Percentiles rank a stretch among this genome's conserved stretches.
These are phyloP conservation scores for Muschampia plurimacula DNA, from an alignment of 2,888 invertebrate genomes.

Conservation along the genomic window DNA sequence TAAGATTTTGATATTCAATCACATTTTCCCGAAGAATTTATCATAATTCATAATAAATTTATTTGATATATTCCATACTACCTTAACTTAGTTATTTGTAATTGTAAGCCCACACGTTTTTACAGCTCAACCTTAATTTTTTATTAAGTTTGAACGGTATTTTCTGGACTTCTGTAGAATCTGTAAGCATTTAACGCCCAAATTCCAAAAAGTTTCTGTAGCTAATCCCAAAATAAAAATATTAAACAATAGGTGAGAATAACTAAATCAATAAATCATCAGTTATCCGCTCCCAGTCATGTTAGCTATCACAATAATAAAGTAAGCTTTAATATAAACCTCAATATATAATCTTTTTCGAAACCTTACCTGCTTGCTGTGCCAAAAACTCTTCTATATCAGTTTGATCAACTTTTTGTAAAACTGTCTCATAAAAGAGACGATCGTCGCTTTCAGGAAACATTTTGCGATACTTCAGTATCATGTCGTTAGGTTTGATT, in stretches of 20 bases:
- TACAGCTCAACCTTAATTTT: too few relatives aligned
- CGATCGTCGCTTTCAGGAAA: slow-evolving; percentile 38
- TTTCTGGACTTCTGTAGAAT: too few relatives aligned
- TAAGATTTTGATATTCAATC: too few relatives aligned
- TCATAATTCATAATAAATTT: too few relatives aligned
- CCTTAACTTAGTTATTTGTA: too few relatives aligned
- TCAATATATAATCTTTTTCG: slow-evolving; percentile 7
- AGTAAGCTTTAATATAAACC: background rate
- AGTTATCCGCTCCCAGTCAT: background rate
- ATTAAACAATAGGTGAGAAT: background rate
- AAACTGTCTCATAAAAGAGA: slow-evolving; percentile 39
- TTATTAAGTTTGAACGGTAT: too few relatives aligned
- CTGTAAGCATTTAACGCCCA: too few relatives aligned
- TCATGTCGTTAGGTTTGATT: slow-evolving; percentile 30
- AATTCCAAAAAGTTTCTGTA: too few relatives aligned
- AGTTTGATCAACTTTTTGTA: slow-evolving; percentile 39
- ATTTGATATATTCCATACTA: too few relatives aligned
- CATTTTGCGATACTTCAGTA: slow-evolving; percentile 43
- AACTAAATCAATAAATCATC: background rate
- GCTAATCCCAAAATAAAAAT: too few relatives aligned
- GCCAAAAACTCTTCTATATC: slow-evolving; percentile 15
- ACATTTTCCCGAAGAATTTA: too few relatives aligned
- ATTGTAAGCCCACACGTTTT: too few relatives aligned
- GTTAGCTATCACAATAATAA: background rate
- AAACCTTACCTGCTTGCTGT: slow-evolving; percentile 40